Evolutionary conservation across 1,140 invertebrate species (phyloP).

Genomic region (Zaprionus camerounensis): DNA sequence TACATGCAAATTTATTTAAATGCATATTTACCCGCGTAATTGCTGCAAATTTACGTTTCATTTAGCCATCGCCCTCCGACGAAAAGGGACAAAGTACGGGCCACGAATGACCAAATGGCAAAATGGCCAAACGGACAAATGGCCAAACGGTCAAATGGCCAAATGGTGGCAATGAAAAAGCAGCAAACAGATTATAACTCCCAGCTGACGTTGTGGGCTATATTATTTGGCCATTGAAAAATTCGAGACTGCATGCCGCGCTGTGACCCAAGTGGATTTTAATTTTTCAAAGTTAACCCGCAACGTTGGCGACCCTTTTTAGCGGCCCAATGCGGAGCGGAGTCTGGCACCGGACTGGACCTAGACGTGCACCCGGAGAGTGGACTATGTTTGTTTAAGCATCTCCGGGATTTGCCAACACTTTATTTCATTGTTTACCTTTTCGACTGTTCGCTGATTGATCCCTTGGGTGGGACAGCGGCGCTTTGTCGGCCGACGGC

Average conservation of each 20-base stretch:
- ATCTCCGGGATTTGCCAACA: constrained; percentile 46
- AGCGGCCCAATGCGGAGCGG: background rate
- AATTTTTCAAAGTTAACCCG: constrained; percentile 79
- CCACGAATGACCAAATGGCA: constrained; percentile 27
- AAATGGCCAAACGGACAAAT: constrained; percentile 6
- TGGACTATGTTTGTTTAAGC: constrained; percentile 62
- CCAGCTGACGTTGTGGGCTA: constrained; percentile 76
- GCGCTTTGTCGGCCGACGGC: background rate
- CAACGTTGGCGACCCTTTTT: constrained; percentile 66
- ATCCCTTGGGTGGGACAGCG: constrained; percentile 65
- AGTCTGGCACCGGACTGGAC: background rate
- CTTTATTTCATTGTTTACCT: constrained; percentile 73
- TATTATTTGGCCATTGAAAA: constrained; percentile 83
- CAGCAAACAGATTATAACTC: constrained; percentile 82
- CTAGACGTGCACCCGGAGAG: background rate
- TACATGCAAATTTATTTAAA: constrained; percentile 81
- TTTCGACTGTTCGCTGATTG: constrained; percentile 73
- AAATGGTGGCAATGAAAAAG: constrained; percentile 78
- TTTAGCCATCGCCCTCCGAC: constrained; percentile 47
- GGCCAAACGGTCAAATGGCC: constrained; percentile 54
- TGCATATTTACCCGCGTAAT: constrained; percentile 81
- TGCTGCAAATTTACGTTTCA: constrained; percentile 81
- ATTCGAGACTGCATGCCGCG: constrained; percentile 47
- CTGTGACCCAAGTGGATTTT: constrained; percentile 78
- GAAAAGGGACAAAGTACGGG: constrained; percentile 1